Evolutionary conservation across 2,888 invertebrate species (phyloP).

Genomic region (Halictus ligatus): DNA sequence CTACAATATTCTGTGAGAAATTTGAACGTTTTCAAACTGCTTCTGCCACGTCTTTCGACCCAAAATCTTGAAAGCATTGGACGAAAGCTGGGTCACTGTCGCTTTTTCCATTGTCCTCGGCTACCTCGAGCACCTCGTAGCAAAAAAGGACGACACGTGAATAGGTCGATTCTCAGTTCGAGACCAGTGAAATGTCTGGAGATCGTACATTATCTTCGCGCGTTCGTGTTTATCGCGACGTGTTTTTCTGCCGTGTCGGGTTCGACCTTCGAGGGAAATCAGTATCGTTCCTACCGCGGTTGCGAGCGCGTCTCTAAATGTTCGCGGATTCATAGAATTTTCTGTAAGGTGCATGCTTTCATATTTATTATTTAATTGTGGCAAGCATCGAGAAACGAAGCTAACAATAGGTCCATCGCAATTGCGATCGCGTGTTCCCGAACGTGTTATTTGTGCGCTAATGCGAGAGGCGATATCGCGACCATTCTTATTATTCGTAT

Average conservation of each 20-base stretch:
- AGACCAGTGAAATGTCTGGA: neutral
- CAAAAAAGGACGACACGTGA: neutral
- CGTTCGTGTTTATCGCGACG: neutral
- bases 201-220: neutral
- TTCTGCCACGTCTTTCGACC: neutral
- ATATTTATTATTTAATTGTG: neutral
- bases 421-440: neutral
- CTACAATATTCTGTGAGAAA: too few relatives aligned
- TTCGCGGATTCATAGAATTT: neutral
- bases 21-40: neutral
- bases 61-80: neutral
- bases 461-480: neutral
- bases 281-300: neutral
- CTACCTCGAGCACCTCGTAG: neutral
- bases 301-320: neutral
- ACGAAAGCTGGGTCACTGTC: neutral
- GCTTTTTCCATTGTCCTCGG: neutral
- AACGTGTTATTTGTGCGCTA: neutral
- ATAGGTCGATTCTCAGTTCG: neutral
- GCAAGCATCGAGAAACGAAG: neutral
- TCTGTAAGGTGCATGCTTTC: neutral
- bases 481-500: neutral
- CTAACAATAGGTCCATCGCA: neutral
- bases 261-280: neutral
- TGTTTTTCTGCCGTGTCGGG: neutral